Percentiles rank a stretch among this genome's conserved stretches.
Evolutionary conservation across 2,888 invertebrate genomes (phyloP).

Genomic region (Oscheius sp.): DNA sequence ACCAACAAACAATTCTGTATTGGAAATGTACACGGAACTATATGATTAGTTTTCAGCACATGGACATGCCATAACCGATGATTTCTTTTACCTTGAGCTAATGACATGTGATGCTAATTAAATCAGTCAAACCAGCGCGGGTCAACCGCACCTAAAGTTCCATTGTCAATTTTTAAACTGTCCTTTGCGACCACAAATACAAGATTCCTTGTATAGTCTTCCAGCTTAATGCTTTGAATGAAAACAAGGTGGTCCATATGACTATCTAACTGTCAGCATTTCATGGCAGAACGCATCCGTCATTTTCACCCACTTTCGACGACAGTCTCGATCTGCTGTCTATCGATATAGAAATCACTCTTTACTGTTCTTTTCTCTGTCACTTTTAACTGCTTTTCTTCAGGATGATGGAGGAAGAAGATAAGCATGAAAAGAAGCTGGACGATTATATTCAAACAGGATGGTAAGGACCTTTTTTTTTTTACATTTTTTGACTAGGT

Average conservation of each 20-base stretch:
- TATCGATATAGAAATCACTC: constrained; percentile 21
- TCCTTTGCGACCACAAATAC: too few species aligned
- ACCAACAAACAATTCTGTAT: too few species aligned
- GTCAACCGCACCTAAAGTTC: constrained; percentile 4
- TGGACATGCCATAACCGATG: background rate
- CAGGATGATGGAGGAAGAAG: background rate
- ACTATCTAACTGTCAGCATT: constrained; percentile 21
- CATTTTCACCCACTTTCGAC: constrained; percentile 30
- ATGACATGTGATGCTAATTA: constrained; percentile 20
- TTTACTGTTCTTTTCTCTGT: background rate
- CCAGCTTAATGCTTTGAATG: background rate
- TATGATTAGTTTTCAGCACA: too few species aligned
- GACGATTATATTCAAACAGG: constrained; percentile 55
- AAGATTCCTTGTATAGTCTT: too few species aligned
- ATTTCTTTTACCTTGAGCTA: constrained; percentile 18
- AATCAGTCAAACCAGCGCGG: constrained; percentile 8
- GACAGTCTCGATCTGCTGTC: constrained; percentile 11
- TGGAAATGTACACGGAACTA: too few species aligned
- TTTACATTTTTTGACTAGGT: constrained; percentile 15
- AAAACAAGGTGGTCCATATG: background rate
- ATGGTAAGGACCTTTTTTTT: constrained; percentile 33
- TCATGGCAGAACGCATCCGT: constrained; percentile 27
- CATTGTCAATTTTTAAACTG: background rate
- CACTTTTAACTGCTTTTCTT: background rate
- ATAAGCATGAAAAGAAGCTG: constrained; percentile 28